phyloP scores from a whole-genome alignment of 2,888 invertebrate genomes.

The Clivina fossor region DNA sequence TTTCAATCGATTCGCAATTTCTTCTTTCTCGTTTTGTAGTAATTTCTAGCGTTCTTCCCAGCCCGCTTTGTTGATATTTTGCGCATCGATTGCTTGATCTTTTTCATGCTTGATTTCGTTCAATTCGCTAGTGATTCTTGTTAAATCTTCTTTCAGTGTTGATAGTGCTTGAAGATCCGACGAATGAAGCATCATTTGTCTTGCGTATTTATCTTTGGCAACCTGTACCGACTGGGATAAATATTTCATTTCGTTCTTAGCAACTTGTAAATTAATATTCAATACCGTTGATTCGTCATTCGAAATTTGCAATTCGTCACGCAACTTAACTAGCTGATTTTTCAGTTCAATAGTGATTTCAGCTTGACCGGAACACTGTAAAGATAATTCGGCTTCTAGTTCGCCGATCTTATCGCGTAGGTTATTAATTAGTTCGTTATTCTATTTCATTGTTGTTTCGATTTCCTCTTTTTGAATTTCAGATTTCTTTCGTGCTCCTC shows the following conservation, averaged over 20 bases:
- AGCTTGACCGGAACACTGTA: constrained; percentile 66
- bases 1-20: constrained; percentile 66
- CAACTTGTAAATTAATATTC: constrained; percentile 63
- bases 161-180: constrained; percentile 69
- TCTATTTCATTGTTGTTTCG: constrained; percentile 60
- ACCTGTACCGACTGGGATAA: constrained; percentile 66
- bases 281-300: constrained; percentile 61
- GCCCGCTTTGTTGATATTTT: constrained; percentile 64
- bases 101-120: constrained; percentile 65
- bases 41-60: constrained; percentile 69
- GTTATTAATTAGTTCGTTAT: constrained; percentile 53
- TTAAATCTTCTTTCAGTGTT: constrained; percentile 68
- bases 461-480: constrained; percentile 61
- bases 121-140: constrained; percentile 63
- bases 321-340: constrained; percentile 57
- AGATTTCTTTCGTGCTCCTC: constrained; percentile 62
- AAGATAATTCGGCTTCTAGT: constrained; percentile 69
- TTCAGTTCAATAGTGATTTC: constrained; percentile 59
- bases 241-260: constrained; percentile 64
- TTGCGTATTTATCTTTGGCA: constrained; percentile 77
- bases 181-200: constrained; percentile 79
- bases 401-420: constrained; percentile 66
- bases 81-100: constrained; percentile 64
- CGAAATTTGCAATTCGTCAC: constrained; percentile 63
- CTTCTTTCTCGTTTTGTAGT: constrained; percentile 65